Base-by-base conservation (phyloP, 2,888 invertebrate species). In the Apotomis turbidana region DNA sequence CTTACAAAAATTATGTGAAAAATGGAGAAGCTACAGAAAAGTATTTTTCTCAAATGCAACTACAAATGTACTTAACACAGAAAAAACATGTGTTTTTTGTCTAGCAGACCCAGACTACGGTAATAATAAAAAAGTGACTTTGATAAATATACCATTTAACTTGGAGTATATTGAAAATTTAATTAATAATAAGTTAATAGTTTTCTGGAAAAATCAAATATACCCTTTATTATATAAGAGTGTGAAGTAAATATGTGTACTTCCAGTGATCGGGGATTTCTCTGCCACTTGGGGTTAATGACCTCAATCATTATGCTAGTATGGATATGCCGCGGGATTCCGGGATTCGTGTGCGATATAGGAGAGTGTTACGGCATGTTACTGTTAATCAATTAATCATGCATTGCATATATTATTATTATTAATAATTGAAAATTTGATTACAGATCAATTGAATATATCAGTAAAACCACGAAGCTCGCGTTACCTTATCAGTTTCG, bases 51-150 rank as follows among this genome's bases (percentile, higher is more conserved):
- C 78, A 78, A 60, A 73, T 80, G 57, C 78, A 80, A 59, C 1
- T 78, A 3, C 80, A 80, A 74, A 78, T 79, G 77, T 76, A 71
- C 6, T 54, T 77, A 38, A 76, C 70, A 52, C 73, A 61, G 10
- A 55, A 2, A 59, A 78, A 67, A 75, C 63, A 36, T 38, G 76
- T 52, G 73, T 63, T n/a, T 77, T 77, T 70, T 78, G 77, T 77
- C 74, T 78, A 9, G 77, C 77, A n/a, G 74, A 77, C 9, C 1
- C 9, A 0, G 55, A 78, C 13, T 78, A 62, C 36, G 8, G 3
- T 3, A 68, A 9, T 38, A 76, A 75, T 74, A 75, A 74, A 62
- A 70, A 74, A 13, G 75, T 77, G 9, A 66, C 71, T 13, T 69
- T 77, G 52, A 27, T 75, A 54, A 36, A 12, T 49, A 38, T 76